Evolutionary conservation across 2,113 vertebrate species (phyloP), one percentile per base, ranked within the genome.

Genomic region (Triplophysa tibetana): DNA sequence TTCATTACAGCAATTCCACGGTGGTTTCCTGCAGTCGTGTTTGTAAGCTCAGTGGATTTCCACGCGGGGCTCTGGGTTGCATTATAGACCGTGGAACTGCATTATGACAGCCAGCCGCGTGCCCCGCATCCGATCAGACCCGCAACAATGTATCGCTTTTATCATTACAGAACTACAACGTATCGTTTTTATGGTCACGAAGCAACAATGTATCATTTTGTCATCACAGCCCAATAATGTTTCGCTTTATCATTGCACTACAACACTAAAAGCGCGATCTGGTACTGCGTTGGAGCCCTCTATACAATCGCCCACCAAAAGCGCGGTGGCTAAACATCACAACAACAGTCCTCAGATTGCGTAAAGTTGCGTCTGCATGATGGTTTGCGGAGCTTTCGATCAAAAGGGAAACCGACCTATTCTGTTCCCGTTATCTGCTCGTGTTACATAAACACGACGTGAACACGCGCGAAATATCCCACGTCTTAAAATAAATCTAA

Each of bases 401-500:
- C 16, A 21, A 2, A 58, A 21, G 8, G 50, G 26, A 23, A 16
- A 6, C 75, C 19, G 45, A 58, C 8, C 54, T 4, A 21, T 21
- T 58, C n/a, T 21, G 8, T 58, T n/a, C n/a, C 6, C 7, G 2
- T 10, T 58, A 2, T 58, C 8, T n/a, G 3, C 23, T 26, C 85
- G n/a, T 56, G 85, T 90, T 88, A 88, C 87, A 91, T 90, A 91
- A 91, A 91, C 86, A 89, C 88, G 81, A 77, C 85, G 85, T 82
- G 86, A 87, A 89, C 84, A 79, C 83, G 82, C 82, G 75, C 86
- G 72, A 81, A 84, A 80, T 80, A 88, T 66, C 68, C 63, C 50
- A 52, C 74, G 80, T 74, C 70, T 88, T 86, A 82, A 86, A 88
- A 85, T 87, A 85, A 58, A 86, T 61, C 81, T 81, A 85, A 77